Evolutionary conservation across 1,140 invertebrate genomes (phyloP).

Genomic region (Cydia splendana): DNA sequence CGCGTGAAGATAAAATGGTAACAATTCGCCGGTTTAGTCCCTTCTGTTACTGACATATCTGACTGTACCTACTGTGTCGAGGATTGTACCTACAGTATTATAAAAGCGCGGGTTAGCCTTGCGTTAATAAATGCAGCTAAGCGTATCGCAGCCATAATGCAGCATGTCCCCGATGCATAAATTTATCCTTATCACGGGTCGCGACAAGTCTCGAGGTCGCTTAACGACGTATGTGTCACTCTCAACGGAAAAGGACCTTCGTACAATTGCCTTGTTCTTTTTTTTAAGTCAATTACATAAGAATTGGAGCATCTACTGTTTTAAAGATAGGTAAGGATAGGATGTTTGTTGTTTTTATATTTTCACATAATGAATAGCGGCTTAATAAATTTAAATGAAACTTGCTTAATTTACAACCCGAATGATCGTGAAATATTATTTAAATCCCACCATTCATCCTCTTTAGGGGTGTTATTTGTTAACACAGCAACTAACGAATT

Average conservation of each 20-base stretch:
- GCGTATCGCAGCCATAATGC: constrained; percentile 39
- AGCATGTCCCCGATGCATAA: constrained; percentile 51
- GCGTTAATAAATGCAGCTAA: constrained; percentile 34
- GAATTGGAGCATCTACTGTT: too few relatives aligned
- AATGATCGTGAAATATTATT: too few relatives aligned
- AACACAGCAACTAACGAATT: too few relatives aligned
- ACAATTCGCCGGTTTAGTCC: background rate
- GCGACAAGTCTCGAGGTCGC: constrained; percentile 34
- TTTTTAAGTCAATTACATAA: too few relatives aligned
- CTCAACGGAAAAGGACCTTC: background rate
- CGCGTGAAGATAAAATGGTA: background rate
- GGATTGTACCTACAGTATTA: background rate
- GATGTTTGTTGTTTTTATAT: too few relatives aligned
- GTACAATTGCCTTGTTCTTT: too few relatives aligned
- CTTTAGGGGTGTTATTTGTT: too few relatives aligned
- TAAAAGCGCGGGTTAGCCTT: background rate
- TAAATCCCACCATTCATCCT: too few relatives aligned
- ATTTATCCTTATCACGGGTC: constrained; percentile 50
- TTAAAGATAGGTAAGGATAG: too few relatives aligned
- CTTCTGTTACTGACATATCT: background rate
- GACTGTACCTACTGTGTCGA: background rate
- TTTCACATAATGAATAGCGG: too few relatives aligned
- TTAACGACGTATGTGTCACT: constrained; percentile 11
- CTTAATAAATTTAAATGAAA: too few relatives aligned
- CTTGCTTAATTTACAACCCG: too few relatives aligned